Evolutionary conservation across 1,140 invertebrate species (phyloP), one percentile per base, ranked within the genome.

Genomic region (Physella acuta): DNA sequence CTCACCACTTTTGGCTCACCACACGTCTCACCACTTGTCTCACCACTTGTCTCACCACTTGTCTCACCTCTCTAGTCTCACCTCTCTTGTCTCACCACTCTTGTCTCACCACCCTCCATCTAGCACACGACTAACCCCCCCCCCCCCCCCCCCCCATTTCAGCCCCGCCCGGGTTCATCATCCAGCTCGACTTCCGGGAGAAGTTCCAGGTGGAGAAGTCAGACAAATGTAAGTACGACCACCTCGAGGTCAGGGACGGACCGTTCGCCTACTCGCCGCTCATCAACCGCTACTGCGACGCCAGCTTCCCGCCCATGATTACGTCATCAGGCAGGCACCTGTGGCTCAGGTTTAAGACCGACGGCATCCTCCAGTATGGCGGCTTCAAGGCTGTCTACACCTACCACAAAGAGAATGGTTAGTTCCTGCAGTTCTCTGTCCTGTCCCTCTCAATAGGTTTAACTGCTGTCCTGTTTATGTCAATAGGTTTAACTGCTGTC

Each of bases 291-390:
- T 93, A 87, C 78, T 95, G 94, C 77, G 93, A 92, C 39, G 87
- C 88, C 26, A 86, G 89, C 62, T 93, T 92, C 79, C 93, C 94
- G 8, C 89, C 90, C 1, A 88, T 91, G 78, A 89, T 94, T 71
- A 89, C 88, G 33, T 93, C 92, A 3, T 89, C 89, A 51, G 90
- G 90, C 53, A 87, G 91, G 20, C 90, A 90, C 80, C 87, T 96
- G 31, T 95, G 93, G 93, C 85, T 95, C 17, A 87, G 90, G 56
- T 96, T 96, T 84, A 89, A 89, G 64, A 93, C 92, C 0, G 93
- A 96, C 77, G 91, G 92, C 67, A 92, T 90, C 75, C 92, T 95
- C 71, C 90, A 94, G 81, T 92, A 91, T 77, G 85, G 84, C 24
- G 94, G 94, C 1, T 95, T 96, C 82, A 89, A 88, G 73, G 93